Percentiles rank a stretch among this genome's conserved stretches.
Conservation (phyloP, 2,888 invertebrate genomes). For the Macrophya alboannulata region DNA sequence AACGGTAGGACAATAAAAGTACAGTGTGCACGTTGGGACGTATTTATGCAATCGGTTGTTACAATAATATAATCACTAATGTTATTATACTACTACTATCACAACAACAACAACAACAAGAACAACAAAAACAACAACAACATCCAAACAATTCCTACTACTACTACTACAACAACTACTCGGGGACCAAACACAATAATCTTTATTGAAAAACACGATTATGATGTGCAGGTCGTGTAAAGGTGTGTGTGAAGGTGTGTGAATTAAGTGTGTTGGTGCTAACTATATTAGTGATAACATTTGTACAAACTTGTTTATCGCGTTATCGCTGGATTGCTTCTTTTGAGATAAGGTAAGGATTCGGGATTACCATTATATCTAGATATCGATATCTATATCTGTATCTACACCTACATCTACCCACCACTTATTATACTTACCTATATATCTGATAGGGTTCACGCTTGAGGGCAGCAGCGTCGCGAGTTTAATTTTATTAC, state of each 20-base stretch:
- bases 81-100: not conserved
- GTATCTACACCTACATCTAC: not conserved
- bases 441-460: constrained; percentile 23
- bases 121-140: no score
- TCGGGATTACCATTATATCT: constrained; percentile 18
- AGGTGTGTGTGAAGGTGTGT: constrained; percentile 65
- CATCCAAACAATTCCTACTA: not conserved
- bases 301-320: constrained; percentile 50
- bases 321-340: constrained; percentile 58
- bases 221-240: constrained; percentile 69
- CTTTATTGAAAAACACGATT: constrained; percentile 19
- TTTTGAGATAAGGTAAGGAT: constrained; percentile 57
- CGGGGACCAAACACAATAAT: not conserved
- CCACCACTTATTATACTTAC: not conserved
- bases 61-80: not conserved
- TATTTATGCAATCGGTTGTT: not conserved
- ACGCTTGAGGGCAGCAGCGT: constrained; percentile 62
- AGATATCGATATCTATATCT: constrained; percentile 1
- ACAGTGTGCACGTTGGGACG: constrained; percentile 11
- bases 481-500: constrained; percentile 35
- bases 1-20: constrained; percentile 2
- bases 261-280: constrained; percentile 74
- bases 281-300: constrained; percentile 60
- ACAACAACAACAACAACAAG: not conserved
- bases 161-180: not conserved